A percentile compares a stretch with the other conserved stretches of the same genome.
phyloP scores from a whole-genome alignment of 2,888 invertebrate species.

The Biston betularia region DNA sequence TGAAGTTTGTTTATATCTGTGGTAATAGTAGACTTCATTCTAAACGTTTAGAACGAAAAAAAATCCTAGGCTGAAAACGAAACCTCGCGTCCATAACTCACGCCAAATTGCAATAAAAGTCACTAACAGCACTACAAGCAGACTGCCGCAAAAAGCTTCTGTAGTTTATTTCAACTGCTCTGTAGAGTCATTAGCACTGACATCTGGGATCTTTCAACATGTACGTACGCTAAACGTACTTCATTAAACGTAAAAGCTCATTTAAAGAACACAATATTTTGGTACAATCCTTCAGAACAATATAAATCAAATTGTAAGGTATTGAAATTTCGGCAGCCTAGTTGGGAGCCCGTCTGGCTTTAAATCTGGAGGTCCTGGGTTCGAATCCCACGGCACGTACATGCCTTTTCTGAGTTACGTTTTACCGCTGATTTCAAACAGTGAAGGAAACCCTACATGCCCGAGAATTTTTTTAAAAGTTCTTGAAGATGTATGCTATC shows the following conservation, averaged over 20 bases:
- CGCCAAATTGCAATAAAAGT: slow-evolving; percentile 23
- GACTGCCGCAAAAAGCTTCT: slow-evolving; percentile 23
- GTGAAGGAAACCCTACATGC: no score
- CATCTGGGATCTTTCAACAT: slow-evolving; percentile 32
- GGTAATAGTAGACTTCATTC: not conserved
- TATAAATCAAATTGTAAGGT: no score
- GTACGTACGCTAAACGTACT: slow-evolving; percentile 3
- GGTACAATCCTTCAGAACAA: not conserved
- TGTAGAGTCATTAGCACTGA: slow-evolving; percentile 26
- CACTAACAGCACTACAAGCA: slow-evolving; percentile 24
- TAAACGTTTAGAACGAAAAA: not conserved
- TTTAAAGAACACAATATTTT: not conserved
- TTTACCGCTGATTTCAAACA: no score
- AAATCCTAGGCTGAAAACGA: not conserved
- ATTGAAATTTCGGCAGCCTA: no score
- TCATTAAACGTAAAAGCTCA: not conserved
- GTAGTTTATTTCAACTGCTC: slow-evolving; percentile 29
- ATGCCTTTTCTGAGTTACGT: no score
- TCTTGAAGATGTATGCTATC: no score
- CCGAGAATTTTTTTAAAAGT: no score
- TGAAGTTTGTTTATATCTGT: no score
- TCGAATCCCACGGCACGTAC: no score
- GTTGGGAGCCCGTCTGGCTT: no score
- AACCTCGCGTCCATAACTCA: slow-evolving; percentile 17
- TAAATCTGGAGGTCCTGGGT: no score